Percentiles rank a stretch among this genome's conserved stretches.
These are phyloP conservation scores for Oryctolagus cuniculus DNA, from an alignment of 2,113 vertebrate genomes.

Conservation along the genomic window mOryCun1.1 NC_091438.1:136070501-136071000, in stretches of 20 bases:
- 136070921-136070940: slow-evolving; percentile 99
- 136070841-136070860: slow-evolving; percentile 94
- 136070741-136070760: slow-evolving; percentile 68
- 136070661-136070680: background rate
- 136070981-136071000: slow-evolving; percentile 99
- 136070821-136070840: slow-evolving; percentile 96
- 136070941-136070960: slow-evolving; percentile 99
- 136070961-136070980: slow-evolving; percentile 98
- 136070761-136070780: slow-evolving; percentile 82
- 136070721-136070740: accelerated
- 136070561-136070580: background rate
- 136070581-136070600: background rate
- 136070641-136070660: background rate
- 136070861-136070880: slow-evolving; percentile 92
- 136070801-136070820: slow-evolving; percentile 92
- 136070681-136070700: background rate
- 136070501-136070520: background rate
- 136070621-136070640: accelerated
- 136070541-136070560: background rate
- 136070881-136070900: slow-evolving; percentile 89
- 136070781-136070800: slow-evolving; percentile 80
- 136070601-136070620: accelerated
- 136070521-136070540: no score
- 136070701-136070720: slow-evolving; percentile 40
- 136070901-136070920: slow-evolving; percentile 97